phyloP scores from a whole-genome alignment of 2,113 vertebrate genomes.

The Bos indicus region DNA sequence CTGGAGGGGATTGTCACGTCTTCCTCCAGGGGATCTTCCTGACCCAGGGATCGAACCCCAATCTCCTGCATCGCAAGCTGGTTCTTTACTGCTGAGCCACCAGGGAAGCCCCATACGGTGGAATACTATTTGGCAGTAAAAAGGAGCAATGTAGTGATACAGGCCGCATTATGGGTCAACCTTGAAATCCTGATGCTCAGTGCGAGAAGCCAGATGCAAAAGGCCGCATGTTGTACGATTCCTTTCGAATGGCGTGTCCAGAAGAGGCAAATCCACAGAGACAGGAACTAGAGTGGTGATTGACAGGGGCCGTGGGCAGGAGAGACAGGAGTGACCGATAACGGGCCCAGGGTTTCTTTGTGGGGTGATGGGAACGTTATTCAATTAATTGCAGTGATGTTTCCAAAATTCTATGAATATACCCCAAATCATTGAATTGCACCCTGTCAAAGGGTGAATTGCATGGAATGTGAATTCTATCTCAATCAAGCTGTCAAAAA shows the following conservation, averaged over 20 bases:
- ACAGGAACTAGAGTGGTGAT: fast-evolving
- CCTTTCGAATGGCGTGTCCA: fast-evolving
- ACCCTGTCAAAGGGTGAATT: neutral
- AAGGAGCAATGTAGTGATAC: fast-evolving
- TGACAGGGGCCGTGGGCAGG: too few species aligned
- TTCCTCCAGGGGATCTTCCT: neutral
- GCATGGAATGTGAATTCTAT: neutral
- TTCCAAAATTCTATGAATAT: neutral
- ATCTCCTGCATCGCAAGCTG: neutral
- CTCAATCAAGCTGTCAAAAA: neutral
- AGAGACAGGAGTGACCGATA: fast-evolving
- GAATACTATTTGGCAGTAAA: neutral
- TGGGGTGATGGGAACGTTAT: neutral
- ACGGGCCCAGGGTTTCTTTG: neutral
- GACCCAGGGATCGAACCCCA: neutral
- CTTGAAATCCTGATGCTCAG: neutral
- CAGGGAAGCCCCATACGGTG: neutral
- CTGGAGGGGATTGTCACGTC: neutral
- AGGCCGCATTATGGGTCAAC: fast-evolving
- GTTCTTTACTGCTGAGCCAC: neutral
- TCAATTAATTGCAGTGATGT: neutral
- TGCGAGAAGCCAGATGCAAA: neutral
- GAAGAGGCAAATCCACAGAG: neutral
- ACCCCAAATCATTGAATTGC: fast-evolving
- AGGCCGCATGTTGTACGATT: too few species aligned